Evolutionary conservation across 2,797 vertebrate species (phyloP).

Genomic region (Tokudaia tokunoshimensis): DNA sequence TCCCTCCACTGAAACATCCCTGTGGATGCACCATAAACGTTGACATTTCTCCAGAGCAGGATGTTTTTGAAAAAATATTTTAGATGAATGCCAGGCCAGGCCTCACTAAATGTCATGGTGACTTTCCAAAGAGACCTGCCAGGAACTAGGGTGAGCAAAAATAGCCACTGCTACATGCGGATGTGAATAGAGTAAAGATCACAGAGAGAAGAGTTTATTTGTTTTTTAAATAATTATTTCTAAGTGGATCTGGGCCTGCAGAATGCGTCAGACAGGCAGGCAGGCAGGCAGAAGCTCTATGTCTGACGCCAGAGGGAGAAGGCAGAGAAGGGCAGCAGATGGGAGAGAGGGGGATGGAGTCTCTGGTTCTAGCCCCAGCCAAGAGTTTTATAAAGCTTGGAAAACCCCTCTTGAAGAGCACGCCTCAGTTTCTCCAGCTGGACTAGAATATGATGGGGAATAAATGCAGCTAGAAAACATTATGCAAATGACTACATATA

Average conservation of each 20-base stretch:
- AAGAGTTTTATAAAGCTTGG: neutral
- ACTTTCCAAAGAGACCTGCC: constrained; percentile 84
- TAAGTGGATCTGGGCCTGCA: constrained; percentile 76
- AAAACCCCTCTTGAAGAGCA: neutral
- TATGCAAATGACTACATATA: neutral
- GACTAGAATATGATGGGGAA: neutral
- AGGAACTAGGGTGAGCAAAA: constrained; percentile 79
- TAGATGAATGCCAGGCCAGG: constrained; percentile 83
- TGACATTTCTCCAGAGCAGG: constrained; percentile 83
- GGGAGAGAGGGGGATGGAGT: constrained; percentile 11
- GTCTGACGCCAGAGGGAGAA: constrained; percentile 60
- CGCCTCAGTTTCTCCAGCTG: constrained; percentile 56
- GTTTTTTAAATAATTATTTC: constrained; percentile 83
- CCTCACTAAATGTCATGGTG: constrained; percentile 80
- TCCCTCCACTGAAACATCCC: constrained; percentile 66
- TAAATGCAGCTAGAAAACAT: neutral
- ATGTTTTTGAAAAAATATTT: constrained; percentile 84
- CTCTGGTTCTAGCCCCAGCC: neutral
- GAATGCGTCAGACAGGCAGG: constrained; percentile 68
- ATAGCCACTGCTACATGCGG: constrained; percentile 68
- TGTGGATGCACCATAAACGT: constrained; percentile 69
- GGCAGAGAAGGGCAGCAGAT: constrained; percentile 51
- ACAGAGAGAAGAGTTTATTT: constrained; percentile 79
- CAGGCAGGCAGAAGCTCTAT: constrained; percentile 23
- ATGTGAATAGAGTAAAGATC: constrained; percentile 81